Percentiles rank a stretch among this genome's conserved stretches.
These are phyloP conservation scores for Hemibagrus guttatus DNA, from an alignment of 2,797 vertebrate genomes.

Conservation along the genomic window DNA sequence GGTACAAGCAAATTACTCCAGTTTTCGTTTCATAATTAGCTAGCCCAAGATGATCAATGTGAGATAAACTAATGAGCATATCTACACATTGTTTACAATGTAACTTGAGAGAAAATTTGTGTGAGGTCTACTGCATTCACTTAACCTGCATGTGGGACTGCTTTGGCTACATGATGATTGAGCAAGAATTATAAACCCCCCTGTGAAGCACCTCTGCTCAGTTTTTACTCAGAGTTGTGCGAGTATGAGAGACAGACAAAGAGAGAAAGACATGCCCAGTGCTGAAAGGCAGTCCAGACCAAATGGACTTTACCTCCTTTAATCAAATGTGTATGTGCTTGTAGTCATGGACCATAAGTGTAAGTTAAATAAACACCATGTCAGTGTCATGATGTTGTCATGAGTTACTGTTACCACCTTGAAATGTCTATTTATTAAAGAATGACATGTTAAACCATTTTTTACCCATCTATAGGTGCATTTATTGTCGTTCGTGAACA, in stretches of 20 bases:
- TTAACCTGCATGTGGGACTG: constrained; percentile 48
- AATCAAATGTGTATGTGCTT: constrained; percentile 46
- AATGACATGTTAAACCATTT: no score
- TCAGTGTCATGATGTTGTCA: neutral
- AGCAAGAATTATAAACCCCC: constrained; percentile 33
- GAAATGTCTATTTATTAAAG: neutral
- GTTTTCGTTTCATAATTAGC: constrained; percentile 20
- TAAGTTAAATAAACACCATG: neutral
- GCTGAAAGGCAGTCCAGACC: constrained; percentile 41
- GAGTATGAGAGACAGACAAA: constrained; percentile 8
- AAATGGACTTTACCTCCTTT: constrained; percentile 45
- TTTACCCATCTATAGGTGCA: neutral
- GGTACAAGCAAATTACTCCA: neutral
- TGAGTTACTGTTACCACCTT: neutral
- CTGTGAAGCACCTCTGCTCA: constrained; percentile 4
- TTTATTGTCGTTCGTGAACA: neutral
- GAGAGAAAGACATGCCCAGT: constrained; percentile 42
- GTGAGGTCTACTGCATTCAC: constrained; percentile 44
- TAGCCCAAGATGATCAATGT: neutral
- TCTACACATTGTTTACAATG: constrained; percentile 34
- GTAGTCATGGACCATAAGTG: neutral
- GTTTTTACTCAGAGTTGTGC: neutral
- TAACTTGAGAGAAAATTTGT: constrained; percentile 35
- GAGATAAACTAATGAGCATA: constrained; percentile 18
- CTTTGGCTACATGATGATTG: constrained; percentile 30